Base-by-base conservation (phyloP, 2,113 vertebrate genomes). In the Zapus hudsonius region DNA sequence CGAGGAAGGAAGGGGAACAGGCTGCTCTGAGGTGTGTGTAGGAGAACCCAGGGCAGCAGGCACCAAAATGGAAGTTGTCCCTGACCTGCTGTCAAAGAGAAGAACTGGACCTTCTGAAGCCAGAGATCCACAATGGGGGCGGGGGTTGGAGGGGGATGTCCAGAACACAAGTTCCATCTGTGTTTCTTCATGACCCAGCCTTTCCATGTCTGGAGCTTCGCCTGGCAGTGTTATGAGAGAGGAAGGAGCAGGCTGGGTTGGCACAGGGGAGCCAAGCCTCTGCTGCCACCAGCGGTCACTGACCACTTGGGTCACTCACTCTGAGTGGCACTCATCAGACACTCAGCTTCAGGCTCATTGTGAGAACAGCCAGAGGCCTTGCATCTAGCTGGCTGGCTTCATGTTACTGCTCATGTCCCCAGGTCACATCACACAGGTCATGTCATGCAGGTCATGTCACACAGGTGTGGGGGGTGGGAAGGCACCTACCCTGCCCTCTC, bases 121-220 rank as follows among this genome's bases (percentile, higher is more conserved):
- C 1, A 69, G 72, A 69, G 78, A 36, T 9, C 70, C 40, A 1
- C 4, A 16, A n/a, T n/a, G n/a, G 29, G 11, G 66, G 40, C 57
- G 47, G 36, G 86, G 33, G 31, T n/a, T n/a, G n/a, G 22, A 59
- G 57, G 22, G 23, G 7, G 25, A 63, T 36, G 63, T 31, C 40
- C 63, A 63, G 84, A 36, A 74, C 11, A 10, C 38, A 10, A 8
- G 47, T 84, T 79, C 11, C 19, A 0, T 79, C 91, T 0, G 12
- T 31, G 55, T 87, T 86, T 55, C 89, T 64, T n/a, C 78, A n/a
- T 67, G 79, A 89, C 67, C 38, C 11, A 8, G 52, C 81, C 78
- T 33, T 44, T n/a, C 40, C 83, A 82, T 27, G 25, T 79, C 19
- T 8, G 44, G 59, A 9, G 38, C 52, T 79, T 42, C 79, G 47